phyloP scores from a whole-genome alignment of 2,113 vertebrate species.

The Leptobrachium leishanense region DNA sequence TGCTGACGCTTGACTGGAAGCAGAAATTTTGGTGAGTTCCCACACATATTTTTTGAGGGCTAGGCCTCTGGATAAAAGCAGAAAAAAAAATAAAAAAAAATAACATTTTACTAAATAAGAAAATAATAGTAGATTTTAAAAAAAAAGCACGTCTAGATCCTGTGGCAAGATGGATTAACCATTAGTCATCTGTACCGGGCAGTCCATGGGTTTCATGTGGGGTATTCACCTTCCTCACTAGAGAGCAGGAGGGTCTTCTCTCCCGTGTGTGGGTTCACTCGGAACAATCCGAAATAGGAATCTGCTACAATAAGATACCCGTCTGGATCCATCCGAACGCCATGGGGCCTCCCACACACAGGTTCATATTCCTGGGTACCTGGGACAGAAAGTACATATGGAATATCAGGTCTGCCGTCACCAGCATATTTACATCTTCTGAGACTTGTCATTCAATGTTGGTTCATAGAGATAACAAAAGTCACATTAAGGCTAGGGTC shows the following conservation, averaged over 20 bases:
- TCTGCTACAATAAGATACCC: conserved; percentile 66
- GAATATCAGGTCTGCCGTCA: not conserved
- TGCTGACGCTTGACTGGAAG: too few species aligned
- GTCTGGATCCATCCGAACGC: conserved; percentile 55
- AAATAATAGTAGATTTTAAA: too few species aligned
- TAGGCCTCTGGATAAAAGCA: too few species aligned
- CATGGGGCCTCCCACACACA: conserved; percentile 65
- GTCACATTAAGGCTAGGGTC: too few species aligned
- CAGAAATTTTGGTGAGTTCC: too few species aligned
- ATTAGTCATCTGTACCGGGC: not conserved
- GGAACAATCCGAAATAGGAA: conserved; percentile 68
- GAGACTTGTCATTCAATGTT: too few species aligned
- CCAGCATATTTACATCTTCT: too few species aligned
- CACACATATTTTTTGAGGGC: too few species aligned
- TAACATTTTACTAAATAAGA: too few species aligned
- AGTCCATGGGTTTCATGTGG: not conserved
- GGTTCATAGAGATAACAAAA: too few species aligned
- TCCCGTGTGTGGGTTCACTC: conserved; percentile 61
- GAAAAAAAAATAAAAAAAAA: too few species aligned
- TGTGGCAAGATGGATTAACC: not conserved
- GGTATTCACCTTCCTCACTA: conserved; percentile 57
- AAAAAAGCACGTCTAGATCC: too few species aligned
- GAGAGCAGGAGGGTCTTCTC: conserved; percentile 63
- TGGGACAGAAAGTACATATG: conserved; percentile 39
- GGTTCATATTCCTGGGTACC: conserved; percentile 69